phyloP scores from a whole-genome alignment of 2,888 invertebrate species.

The Caenorhabditis wallacei region DNA sequence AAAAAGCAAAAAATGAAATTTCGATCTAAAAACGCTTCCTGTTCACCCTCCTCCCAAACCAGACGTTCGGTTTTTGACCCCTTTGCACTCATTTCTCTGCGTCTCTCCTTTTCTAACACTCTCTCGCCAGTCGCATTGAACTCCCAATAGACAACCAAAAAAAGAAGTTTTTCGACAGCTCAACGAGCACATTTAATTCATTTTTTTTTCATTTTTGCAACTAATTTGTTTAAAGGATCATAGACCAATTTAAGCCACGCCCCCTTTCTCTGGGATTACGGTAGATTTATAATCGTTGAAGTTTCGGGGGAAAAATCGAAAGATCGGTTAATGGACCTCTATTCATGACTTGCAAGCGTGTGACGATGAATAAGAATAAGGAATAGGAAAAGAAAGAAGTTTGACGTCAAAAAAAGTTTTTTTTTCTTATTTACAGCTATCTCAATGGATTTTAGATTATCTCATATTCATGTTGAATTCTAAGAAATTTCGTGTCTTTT shows the following conservation, averaged over 20 bases:
- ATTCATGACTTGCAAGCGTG: too few species aligned
- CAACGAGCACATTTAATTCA: slow-evolving; percentile 2
- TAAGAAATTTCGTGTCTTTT: too few species aligned
- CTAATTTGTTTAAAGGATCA: neutral
- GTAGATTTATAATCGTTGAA: neutral
- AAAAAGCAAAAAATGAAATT: too few species aligned
- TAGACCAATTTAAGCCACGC: neutral
- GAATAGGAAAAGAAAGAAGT: too few species aligned
- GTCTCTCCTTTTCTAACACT: slow-evolving; percentile 4
- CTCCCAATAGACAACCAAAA: neutral
- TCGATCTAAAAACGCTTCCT: neutral
- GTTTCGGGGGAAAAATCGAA: too few species aligned
- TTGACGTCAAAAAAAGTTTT: too few species aligned
- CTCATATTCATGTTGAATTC: too few species aligned
- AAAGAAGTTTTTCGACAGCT: neutral
- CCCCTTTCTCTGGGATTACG: too few species aligned
- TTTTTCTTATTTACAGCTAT: too few species aligned
- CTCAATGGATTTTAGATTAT: too few species aligned
- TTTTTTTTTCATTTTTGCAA: neutral
- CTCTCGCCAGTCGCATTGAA: neutral
- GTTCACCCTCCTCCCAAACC: neutral
- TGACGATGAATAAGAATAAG: too few species aligned
- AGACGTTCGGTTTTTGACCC: slow-evolving; percentile 45
- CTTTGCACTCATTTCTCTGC: slow-evolving; percentile 14
- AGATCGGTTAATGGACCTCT: too few species aligned